These are phyloP conservation scores for Manis pentadactyla DNA, from an alignment of 2,797 vertebrate species.

Conservation along the genomic window DNA sequence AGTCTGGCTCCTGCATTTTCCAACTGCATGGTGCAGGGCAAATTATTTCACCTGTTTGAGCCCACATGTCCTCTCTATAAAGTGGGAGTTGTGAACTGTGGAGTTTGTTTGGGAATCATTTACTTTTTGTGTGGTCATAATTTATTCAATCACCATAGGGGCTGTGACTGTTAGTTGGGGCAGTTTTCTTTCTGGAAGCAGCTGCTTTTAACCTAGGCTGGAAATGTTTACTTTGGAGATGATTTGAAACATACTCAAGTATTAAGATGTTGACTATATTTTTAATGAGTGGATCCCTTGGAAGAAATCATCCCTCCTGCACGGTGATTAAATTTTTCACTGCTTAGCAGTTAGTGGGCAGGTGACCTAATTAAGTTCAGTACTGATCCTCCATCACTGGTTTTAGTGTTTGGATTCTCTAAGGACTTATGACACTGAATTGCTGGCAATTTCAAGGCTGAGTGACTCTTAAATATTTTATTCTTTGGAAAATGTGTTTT, in stretches of 20 bases:
- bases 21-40: accelerated
- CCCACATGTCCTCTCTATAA: too few species aligned
- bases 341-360: neutral
- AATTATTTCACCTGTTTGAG: neutral
- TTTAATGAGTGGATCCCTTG: conserved; percentile 6
- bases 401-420: conserved; percentile 25
- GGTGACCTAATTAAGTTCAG: conserved; percentile 22
- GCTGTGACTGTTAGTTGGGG: accelerated
- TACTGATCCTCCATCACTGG: neutral
- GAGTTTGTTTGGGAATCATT: neutral
- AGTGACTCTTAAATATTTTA: conserved; percentile 42
- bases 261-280: neutral
- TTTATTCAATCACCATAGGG: accelerated
- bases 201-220: neutral
- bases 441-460: conserved; percentile 42
- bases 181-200: neutral
- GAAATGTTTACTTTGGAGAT: neutral
- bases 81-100: neutral
- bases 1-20: neutral
- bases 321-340: neutral
- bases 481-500: neutral
- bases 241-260: neutral
- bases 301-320: neutral
- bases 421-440: neutral
- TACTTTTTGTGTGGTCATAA: too few species aligned